These are phyloP conservation scores for Perca schrenkii DNA, from an alignment of 2,113 vertebrate genomes.

Conservation along the genomic window DNA sequence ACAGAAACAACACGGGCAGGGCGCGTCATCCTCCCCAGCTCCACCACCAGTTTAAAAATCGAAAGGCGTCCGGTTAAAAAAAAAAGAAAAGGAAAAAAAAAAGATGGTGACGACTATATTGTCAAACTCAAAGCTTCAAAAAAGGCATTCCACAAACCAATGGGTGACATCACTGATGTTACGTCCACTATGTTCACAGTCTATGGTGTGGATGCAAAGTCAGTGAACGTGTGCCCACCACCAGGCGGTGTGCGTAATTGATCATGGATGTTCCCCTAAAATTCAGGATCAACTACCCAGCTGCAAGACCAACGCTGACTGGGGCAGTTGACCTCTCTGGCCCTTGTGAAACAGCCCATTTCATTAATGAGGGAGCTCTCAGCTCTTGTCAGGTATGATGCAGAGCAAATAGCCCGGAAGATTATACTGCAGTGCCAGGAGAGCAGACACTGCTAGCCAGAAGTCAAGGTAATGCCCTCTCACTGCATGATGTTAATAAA, in stretches of 20 bases:
- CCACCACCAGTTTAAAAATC: no score
- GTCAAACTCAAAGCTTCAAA: no score
- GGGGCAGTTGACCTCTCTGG: conserved; percentile 25
- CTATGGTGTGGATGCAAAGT: background rate
- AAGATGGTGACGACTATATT: no score
- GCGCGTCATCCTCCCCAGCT: no score
- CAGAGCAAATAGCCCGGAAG: conserved; percentile 4
- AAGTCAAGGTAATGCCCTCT: conserved; percentile 23
- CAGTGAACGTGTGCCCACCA: background rate
- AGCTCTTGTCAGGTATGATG: conserved; percentile 11
- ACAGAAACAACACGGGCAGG: no score
- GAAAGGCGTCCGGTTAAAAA: no score
- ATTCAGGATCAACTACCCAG: conserved; percentile 7
- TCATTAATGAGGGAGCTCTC: conserved; percentile 31
- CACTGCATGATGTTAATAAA: conserved; percentile 43
- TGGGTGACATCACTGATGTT: no score
- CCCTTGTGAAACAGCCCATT: conserved; percentile 22
- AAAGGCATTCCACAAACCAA: no score
- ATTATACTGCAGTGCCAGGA: conserved; percentile 12
- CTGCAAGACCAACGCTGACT: background rate
- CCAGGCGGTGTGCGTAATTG: background rate
- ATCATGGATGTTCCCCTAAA: background rate
- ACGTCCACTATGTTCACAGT: no score
- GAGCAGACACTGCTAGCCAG: conserved; percentile 1
- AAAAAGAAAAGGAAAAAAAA: no score